phyloP scores from a whole-genome alignment of 23 tunicate species.

The Ascidia mentula region DNA sequence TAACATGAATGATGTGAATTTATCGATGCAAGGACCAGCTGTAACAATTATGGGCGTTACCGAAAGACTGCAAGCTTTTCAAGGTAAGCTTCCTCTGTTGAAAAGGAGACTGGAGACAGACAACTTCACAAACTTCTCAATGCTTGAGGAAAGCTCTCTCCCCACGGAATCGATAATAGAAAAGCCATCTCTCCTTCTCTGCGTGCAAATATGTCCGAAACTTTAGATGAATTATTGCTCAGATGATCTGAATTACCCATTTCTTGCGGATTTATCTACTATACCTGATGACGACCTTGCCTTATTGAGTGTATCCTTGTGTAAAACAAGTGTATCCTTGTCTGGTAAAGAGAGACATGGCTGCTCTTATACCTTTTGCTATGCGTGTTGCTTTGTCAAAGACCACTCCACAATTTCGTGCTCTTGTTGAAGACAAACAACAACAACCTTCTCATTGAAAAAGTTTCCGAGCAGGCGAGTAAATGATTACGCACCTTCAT shows the following conservation, averaged over 20 bases:
- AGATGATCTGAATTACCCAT: conserved; percentile 26
- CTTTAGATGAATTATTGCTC: conserved; percentile 22
- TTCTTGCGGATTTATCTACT: conserved; percentile 27
- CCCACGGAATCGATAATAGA: not conserved
- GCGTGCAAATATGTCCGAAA: conserved; percentile 20
- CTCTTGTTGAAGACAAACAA: no score
- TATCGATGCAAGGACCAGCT: conserved; percentile 39
- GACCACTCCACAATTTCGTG: no score
- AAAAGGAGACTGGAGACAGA: conserved; percentile 42
- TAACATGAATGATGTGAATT: conserved; percentile 37
- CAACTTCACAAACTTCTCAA: conserved; percentile 33
- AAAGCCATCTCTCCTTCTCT: conserved; percentile 24
- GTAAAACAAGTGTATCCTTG: conserved; percentile 52
- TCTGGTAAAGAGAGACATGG: conserved; percentile 39
- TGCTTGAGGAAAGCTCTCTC: conserved; percentile 30
- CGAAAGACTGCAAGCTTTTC: conserved; percentile 41
- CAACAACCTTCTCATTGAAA: no score
- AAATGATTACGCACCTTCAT: no score
- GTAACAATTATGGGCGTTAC: conserved; percentile 32
- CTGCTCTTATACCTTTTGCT: conserved; percentile 38
- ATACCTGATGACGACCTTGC: conserved; percentile 53
- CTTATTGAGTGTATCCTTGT: conserved; percentile 30
- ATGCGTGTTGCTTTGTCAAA: no score
- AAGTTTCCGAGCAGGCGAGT: no score
- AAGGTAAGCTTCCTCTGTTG: conserved; percentile 38